These are phyloP conservation scores for Amblyraja radiata DNA, from an alignment of 2,797 vertebrate genomes.

Conservation along the genomic window DNA sequence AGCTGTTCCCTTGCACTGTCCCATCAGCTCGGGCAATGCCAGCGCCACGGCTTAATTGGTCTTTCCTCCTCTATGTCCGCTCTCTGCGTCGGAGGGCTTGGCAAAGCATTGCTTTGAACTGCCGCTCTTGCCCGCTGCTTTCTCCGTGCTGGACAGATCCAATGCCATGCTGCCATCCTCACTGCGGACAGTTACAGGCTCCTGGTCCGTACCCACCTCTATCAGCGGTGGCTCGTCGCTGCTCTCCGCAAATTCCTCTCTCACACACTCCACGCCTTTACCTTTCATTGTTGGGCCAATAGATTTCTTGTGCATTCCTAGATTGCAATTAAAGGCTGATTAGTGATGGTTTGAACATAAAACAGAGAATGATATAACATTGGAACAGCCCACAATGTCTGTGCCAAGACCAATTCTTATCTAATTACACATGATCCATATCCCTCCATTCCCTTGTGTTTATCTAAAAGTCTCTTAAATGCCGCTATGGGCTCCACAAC, in stretches of 20 bases:
- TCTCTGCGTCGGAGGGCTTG: slow-evolving; percentile 48
- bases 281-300: slow-evolving; percentile 67
- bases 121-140: slow-evolving; percentile 58
- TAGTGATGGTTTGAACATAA: neutral
- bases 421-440: no score
- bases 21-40: slow-evolving; percentile 46
- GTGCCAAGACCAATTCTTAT: no score
- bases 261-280: slow-evolving; percentile 57
- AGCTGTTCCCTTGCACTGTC: slow-evolving; percentile 46
- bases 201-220: slow-evolving; percentile 49
- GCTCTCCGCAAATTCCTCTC: slow-evolving; percentile 54
- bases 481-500: no score
- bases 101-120: slow-evolving; percentile 50
- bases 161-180: slow-evolving; percentile 72
- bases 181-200: slow-evolving; percentile 46
- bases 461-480: no score
- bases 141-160: slow-evolving; percentile 82
- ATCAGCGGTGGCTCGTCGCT: slow-evolving; percentile 54
- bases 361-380: no score
- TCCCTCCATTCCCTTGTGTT: no score
- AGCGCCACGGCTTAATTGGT: neutral
- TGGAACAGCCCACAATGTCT: no score
- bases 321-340: slow-evolving; percentile 36
- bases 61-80: slow-evolving; percentile 62
- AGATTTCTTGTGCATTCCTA: slow-evolving; percentile 95